Evolutionary conservation across 2,888 invertebrate species (phyloP), one percentile per base, ranked within the genome.

Genomic region (Fragum whitleyi): DNA sequence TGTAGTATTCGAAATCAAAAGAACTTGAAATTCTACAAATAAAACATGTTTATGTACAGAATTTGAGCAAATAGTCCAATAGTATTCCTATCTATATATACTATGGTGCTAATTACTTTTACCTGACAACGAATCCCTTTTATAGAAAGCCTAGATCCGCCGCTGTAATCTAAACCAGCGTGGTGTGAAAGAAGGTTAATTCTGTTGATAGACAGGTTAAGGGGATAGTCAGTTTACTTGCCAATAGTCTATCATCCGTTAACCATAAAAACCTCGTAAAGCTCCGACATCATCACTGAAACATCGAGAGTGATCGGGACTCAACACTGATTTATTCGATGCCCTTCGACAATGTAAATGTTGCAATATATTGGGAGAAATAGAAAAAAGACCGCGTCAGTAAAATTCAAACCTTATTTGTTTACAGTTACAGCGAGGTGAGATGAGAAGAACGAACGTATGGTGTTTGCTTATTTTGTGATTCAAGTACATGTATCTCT

Each of bases 261-360:
- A 47, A 51, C 69, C 47, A 69, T 69, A 69, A 69, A 69, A 51
- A n/a, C 51, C 29, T 69, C 69, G 51, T 69, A 69, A 69, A 69
- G 51, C 69, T 69, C 28, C 9, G 42, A 28, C 19, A 51, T 26
- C 26, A 47, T 42, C 42, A 42, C 47, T 28, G 42, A 32, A 32
- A 61, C 29, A 61, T 61, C 32, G 28, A 61, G 61, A 61, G 61
- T 29, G 61, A 61, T 61, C 29, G 5, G 32, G 61, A 19, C 32
- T 19, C 2, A 47, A 32, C 61, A 32, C 61, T 61, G 61, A 61
- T 61, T 61, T 61, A 61, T 61, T 61, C 32, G n/a, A 28, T 61
- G 61, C 61, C 61, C 61, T n/a, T 16, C 16, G 32, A 61, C 61
- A 32, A 61, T 61, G 61, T 29, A 26, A 61, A 61, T 61, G 61